Percentiles rank a stretch among this genome's conserved stretches.
phyloP scores from a whole-genome alignment of 2,888 invertebrate species.

The Bembecia ichneumoniformis region DNA sequence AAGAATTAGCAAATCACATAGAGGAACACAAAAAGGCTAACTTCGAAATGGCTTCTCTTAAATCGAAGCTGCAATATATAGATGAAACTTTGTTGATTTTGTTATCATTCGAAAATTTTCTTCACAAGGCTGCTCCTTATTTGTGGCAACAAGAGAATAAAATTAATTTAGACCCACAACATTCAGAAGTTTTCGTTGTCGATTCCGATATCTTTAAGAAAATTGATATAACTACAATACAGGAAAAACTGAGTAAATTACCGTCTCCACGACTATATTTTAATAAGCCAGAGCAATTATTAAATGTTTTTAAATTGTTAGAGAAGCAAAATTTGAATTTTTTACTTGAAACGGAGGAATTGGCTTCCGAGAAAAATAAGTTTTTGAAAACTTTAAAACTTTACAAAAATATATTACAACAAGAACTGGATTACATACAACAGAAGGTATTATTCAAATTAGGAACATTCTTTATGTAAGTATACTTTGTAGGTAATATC shows the following conservation, averaged over 20 bases:
- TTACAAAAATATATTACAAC: conserved; percentile 33
- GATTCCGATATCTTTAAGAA: conserved; percentile 43
- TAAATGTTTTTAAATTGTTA: conserved; percentile 40
- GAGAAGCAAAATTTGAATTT: conserved; percentile 64
- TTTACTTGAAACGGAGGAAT: conserved; percentile 53
- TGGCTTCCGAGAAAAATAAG: conserved; percentile 47
- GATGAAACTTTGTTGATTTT: conserved; percentile 54
- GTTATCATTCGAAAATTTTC: conserved; percentile 55
- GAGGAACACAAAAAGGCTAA: conserved; percentile 53
- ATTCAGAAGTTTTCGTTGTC: conserved; percentile 37
- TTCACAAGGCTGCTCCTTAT: conserved; percentile 51
- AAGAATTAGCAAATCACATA: conserved; percentile 43
- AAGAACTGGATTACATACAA: conserved; percentile 44
- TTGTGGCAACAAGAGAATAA: conserved; percentile 51
- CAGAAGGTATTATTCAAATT: conserved; percentile 35
- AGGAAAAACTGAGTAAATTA: conserved; percentile 30
- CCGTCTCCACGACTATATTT: conserved; percentile 52
- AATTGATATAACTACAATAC: conserved; percentile 31
- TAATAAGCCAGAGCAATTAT: conserved; percentile 44
- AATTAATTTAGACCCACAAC: conserved; percentile 29
- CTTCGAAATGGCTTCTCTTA: conserved; percentile 51
- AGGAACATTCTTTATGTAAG: neutral
- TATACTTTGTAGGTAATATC: neutral
- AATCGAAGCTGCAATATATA: conserved; percentile 57
- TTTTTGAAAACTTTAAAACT: conserved; percentile 41